phyloP scores from a whole-genome alignment of 2,113 vertebrate species.

The Chaetura pelagica region DNA sequence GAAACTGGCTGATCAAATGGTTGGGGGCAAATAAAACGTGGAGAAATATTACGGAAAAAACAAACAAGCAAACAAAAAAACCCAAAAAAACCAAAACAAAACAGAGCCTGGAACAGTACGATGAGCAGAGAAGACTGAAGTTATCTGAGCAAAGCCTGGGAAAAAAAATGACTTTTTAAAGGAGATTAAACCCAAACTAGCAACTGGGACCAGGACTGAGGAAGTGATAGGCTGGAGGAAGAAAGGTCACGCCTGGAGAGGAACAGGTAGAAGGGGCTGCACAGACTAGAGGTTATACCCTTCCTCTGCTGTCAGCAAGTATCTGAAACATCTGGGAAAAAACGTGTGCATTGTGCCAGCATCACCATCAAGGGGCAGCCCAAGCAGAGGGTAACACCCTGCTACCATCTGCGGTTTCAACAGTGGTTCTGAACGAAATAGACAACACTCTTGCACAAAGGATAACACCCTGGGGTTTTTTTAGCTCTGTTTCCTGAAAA shows the following conservation, averaged over 20 bases:
- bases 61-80: too few relatives aligned
- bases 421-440: background rate
- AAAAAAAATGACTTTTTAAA: background rate
- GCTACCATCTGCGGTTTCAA: background rate
- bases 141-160: background rate
- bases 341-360: background rate
- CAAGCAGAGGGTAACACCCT: background rate
- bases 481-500: background rate
- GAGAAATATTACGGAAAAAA: background rate
- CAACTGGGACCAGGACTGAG: background rate
- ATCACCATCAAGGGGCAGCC: background rate
- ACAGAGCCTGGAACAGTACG: background rate
- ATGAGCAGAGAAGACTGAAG: background rate
- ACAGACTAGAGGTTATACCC: background rate
- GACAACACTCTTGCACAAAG: background rate
- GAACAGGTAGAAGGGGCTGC: background rate
- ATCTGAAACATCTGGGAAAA: background rate
- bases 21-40: background rate
- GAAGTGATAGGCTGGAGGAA: background rate
- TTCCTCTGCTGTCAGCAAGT: background rate
- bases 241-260: background rate
- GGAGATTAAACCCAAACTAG: background rate
- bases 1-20: background rate
- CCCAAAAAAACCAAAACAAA: too few relatives aligned
- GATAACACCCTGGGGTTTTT: background rate